These are phyloP conservation scores for Laodelphax striatellus DNA, from an alignment of 1,140 invertebrate genomes.

Conservation along the genomic window DNA sequence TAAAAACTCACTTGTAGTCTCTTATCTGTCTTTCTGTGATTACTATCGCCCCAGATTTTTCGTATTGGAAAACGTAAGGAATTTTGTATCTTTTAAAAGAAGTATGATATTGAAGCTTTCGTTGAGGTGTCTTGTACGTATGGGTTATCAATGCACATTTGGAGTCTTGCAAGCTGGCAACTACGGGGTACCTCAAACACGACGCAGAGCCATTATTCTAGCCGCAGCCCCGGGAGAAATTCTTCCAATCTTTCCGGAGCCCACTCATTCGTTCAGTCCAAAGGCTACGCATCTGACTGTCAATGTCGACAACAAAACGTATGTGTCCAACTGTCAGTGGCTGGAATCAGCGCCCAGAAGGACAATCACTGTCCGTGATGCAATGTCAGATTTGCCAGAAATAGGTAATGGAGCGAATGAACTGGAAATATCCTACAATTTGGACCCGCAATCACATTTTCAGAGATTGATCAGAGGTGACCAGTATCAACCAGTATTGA, in stretches of 20 bases:
- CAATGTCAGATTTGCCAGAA: conserved; percentile 70
- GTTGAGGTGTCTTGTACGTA: conserved; percentile 58
- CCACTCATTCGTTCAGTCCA: conserved; percentile 64
- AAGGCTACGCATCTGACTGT: conserved; percentile 58
- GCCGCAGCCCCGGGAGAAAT: conserved; percentile 71
- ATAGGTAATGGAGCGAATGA: conserved; percentile 60
- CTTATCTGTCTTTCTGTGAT: conserved; percentile 76
- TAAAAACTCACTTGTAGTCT: conserved; percentile 79
- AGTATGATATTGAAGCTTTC: conserved; percentile 75
- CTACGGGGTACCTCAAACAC: conserved; percentile 75
- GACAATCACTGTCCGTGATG: conserved; percentile 65
- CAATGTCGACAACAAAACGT: conserved; percentile 58
- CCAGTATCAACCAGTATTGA: conserved; percentile 41
- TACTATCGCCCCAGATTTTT: conserved; percentile 78
- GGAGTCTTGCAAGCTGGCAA: conserved; percentile 77
- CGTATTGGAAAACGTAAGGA: conserved; percentile 77
- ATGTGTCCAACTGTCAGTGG: conserved; percentile 36
- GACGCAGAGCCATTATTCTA: conserved; percentile 64
- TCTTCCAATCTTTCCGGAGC: conserved; percentile 71
- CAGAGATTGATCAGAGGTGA: conserved; percentile 52
- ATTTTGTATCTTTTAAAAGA: conserved; percentile 70
- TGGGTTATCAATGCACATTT: conserved; percentile 85
- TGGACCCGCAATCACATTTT: conserved; percentile 60
- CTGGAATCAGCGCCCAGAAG: conserved; percentile 53
- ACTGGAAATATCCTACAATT: conserved; percentile 61